phyloP scores from a whole-genome alignment of 2,888 invertebrate genomes.

The Tromatobia lineatoria region DNA sequence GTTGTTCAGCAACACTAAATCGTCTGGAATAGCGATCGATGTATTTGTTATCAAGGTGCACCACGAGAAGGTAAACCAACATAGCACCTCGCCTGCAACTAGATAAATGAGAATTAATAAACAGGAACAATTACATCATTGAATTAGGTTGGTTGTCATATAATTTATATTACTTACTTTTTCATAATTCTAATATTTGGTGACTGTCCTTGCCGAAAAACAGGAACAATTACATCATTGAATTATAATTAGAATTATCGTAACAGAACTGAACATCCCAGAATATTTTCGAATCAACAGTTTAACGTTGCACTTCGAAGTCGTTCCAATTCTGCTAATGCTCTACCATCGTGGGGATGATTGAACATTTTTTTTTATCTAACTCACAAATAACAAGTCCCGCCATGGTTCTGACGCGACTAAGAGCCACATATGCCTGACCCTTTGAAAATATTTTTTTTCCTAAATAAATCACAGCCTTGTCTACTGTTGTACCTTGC shows the following conservation, averaged over 20 bases:
- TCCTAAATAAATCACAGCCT: slow-evolving; percentile 68
- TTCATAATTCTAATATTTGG: too few relatives aligned
- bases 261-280: too few relatives aligned
- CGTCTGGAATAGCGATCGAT: not conserved
- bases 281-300: not conserved
- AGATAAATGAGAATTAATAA: too few relatives aligned
- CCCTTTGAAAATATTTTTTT: slow-evolving; percentile 62
- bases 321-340: slow-evolving; percentile 19
- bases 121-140: too few relatives aligned
- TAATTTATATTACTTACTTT: too few relatives aligned
- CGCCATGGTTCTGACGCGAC: slow-evolving; percentile 40
- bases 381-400: slow-evolving; percentile 12
- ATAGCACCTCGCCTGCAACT: slow-evolving; percentile 14
- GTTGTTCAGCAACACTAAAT: not conserved
- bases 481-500: slow-evolving; percentile 60
- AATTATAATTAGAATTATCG: too few relatives aligned
- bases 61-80: slow-evolving; percentile 33
- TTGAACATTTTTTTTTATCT: slow-evolving; percentile 10
- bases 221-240: too few relatives aligned
- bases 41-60: slow-evolving; percentile 15
- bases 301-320: not conserved
- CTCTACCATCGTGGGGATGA: slow-evolving; percentile 11
- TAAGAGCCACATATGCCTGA: slow-evolving; percentile 69
- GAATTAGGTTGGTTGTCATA: too few relatives aligned
- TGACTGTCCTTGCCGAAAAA: too few relatives aligned